Evolutionary conservation across 2,888 invertebrate species (phyloP).

Genomic region (Cheiracanthium punctorium): DNA sequence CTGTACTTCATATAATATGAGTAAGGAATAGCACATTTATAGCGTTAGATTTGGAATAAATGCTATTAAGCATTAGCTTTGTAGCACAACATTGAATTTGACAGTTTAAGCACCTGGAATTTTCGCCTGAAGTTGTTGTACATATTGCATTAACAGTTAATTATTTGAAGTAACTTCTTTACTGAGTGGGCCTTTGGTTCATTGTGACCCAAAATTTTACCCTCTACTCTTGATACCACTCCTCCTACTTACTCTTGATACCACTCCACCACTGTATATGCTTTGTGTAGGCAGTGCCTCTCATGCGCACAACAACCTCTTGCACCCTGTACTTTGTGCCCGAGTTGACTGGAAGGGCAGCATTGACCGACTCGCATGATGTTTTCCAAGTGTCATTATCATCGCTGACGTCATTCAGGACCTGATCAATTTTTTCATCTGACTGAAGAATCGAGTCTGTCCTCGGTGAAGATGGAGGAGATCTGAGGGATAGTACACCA

Average conservation of each 20-base stretch:
- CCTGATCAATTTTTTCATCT: slow-evolving; percentile 33
- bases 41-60: too few relatives aligned
- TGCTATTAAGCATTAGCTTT: too few relatives aligned
- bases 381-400: slow-evolving; percentile 51
- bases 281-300: slow-evolving; percentile 75
- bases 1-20: too few relatives aligned
- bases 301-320: slow-evolving; percentile 83
- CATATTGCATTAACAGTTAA: too few relatives aligned
- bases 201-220: too few relatives aligned
- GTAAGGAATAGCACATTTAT: too few relatives aligned
- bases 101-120: too few relatives aligned
- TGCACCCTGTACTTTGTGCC: slow-evolving; percentile 78
- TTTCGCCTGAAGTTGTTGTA: too few relatives aligned
- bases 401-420: slow-evolving; percentile 34
- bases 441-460: slow-evolving; percentile 55
- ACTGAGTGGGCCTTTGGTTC: too few relatives aligned
- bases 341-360: slow-evolving; percentile 12
- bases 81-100: too few relatives aligned
- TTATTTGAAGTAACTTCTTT: too few relatives aligned
- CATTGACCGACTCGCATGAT: slow-evolving; percentile 44
- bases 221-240: too few relatives aligned
- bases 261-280: slow-evolving; percentile 72
- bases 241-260: slow-evolving; percentile 72
- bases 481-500: slow-evolving; percentile 72
- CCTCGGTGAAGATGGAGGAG: slow-evolving; percentile 70